Evolutionary conservation across 2,113 vertebrate species (phyloP).

Genomic region (Ceyx cyanopectus): DNA sequence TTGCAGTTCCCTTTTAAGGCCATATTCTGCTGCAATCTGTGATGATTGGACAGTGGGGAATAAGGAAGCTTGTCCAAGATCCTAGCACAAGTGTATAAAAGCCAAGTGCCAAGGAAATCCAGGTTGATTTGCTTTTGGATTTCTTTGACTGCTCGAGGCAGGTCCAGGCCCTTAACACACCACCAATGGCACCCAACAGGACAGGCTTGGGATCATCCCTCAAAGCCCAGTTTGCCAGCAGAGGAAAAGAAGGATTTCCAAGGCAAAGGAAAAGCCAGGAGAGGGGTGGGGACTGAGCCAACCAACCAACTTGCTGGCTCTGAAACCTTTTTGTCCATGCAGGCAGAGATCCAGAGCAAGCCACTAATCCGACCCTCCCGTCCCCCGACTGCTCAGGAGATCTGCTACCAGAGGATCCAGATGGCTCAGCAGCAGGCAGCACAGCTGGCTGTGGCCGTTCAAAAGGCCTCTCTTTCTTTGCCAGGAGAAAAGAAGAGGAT

Average conservation of each 20-base stretch:
- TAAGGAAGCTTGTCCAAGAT: too few species aligned
- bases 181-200: too few species aligned
- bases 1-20: too few species aligned
- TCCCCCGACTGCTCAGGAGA: slow-evolving; percentile 89
- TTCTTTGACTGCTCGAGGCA: too few species aligned
- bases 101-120: too few species aligned
- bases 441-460: slow-evolving; percentile 75
- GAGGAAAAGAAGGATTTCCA: not conserved
- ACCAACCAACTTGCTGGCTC: not conserved
- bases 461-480: slow-evolving; percentile 49
- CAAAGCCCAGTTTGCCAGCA: not conserved
- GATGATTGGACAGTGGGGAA: too few species aligned
- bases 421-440: slow-evolving; percentile 85
- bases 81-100: too few species aligned
- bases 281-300: not conserved
- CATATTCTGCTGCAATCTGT: too few species aligned
- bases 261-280: not conserved
- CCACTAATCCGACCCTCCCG: slow-evolving; percentile 73
- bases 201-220: not conserved
- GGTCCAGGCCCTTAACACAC: too few species aligned
- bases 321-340: not conserved
- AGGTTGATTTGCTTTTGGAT: too few species aligned
- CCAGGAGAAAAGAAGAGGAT: slow-evolving; percentile 89
- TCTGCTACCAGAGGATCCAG: slow-evolving; percentile 93
- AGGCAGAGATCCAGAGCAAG: slow-evolving; percentile 76